Evolutionary conservation across 2,888 invertebrate species (phyloP), one percentile per base, ranked within the genome.

Genomic region (Apamea crenata): DNA sequence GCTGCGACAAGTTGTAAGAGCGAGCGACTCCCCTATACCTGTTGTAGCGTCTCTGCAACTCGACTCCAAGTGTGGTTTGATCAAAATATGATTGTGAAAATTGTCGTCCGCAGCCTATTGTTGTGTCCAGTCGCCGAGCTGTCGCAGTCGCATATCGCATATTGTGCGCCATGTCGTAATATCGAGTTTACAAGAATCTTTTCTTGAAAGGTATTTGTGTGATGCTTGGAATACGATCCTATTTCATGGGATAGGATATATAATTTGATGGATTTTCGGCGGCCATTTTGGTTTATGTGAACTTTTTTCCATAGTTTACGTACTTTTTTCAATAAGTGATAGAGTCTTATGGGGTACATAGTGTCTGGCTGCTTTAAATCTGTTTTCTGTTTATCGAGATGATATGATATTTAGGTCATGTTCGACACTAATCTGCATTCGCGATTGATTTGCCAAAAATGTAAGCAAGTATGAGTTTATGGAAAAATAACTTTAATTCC

Each of bases 141-240:
- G 44, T 14, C 47, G 4, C 50, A 32, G 16, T 50, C 6, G 16
- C 32, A 32, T 25, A 16, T 25, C 69, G 32, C 16, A 70, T 32
- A 70, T 16, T 32, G 32, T 50, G 14, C 32, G 50, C 29, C 32
- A 50, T 70, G 6, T 74, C 21, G 44, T 47, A 29, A 81, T 18
- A 73, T 73, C 18, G 18, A 63, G 63, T 73, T 79, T 53, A 73
- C 63, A 63, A 53, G 61, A 81, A 53, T 72, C 16, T 25, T 73
- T 63, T 47, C 63, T 36, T 53, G 63, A 81, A 66, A 82, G 59
- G n/a, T 32, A 74, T 82, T 81, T 74, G 18, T 65, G 53, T 63
- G 81, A 61, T 61, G 63, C 63, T 44, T 36, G n/a, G 32, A 53
- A 53, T 56, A 65, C 36, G 63, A 79, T 81, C 81, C 32, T 56